Percentiles rank a stretch among this genome's conserved stretches.
These are phyloP conservation scores for Zygogramma bicolorata DNA, from an alignment of 2,888 invertebrate species.

Conservation along the genomic window DNA sequence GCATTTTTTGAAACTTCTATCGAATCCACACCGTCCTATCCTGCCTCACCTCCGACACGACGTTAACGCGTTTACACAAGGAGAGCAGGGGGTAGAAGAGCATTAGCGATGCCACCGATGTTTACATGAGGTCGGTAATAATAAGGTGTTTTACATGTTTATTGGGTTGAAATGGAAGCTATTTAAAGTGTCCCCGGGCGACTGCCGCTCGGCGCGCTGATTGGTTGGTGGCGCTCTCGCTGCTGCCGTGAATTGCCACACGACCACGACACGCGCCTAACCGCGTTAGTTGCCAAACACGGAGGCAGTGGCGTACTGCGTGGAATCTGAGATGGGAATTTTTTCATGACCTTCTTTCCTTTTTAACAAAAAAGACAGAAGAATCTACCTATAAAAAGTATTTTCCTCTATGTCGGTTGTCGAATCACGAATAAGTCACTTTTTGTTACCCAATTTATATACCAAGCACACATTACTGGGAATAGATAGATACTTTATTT, in stretches of 20 bases:
- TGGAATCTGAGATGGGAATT: too few relatives aligned
- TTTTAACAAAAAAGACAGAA: too few relatives aligned
- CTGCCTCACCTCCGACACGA: neutral
- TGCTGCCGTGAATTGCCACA: constrained; percentile 34
- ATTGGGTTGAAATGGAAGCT: constrained; percentile 68
- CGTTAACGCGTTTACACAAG: neutral
- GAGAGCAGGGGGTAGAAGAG: neutral
- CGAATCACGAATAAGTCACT: too few relatives aligned
- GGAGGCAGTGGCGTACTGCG: constrained; percentile 35
- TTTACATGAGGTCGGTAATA: constrained; percentile 59
- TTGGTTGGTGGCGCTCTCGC: constrained; percentile 31
- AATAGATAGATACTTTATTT: too few relatives aligned
- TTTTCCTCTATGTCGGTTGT: too few relatives aligned
- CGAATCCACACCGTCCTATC: too few relatives aligned
- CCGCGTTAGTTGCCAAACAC: constrained; percentile 54
- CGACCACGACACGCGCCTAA: constrained; percentile 56
- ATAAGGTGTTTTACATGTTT: constrained; percentile 69
- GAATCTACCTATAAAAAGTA: too few relatives aligned
- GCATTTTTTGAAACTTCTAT: too few relatives aligned
- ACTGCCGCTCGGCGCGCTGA: constrained; percentile 33
- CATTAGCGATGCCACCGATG: constrained; percentile 39
- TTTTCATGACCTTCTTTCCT: too few relatives aligned
- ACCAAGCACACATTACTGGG: too few relatives aligned
- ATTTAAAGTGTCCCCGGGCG: constrained; percentile 67
- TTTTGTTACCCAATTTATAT: too few relatives aligned